Evolutionary conservation across 2,797 vertebrate species (phyloP).

Genomic region (Coluber constrictor): DNA sequence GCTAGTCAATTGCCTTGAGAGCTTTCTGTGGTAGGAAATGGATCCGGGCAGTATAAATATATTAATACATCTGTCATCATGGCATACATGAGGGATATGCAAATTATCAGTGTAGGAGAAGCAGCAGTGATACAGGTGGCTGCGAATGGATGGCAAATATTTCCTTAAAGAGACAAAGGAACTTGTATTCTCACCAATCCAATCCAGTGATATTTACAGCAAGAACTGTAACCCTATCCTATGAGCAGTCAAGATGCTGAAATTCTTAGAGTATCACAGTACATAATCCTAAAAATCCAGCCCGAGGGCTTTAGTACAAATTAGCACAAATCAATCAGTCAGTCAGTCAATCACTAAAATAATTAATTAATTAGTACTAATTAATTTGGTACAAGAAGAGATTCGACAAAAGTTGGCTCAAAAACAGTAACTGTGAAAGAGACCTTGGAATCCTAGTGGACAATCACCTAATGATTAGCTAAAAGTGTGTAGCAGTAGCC

Average conservation of each 20-base stretch:
- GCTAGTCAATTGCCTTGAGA: background rate
- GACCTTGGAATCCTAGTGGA: no score
- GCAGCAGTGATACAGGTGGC: background rate
- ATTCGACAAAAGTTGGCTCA: no score
- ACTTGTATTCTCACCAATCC: background rate
- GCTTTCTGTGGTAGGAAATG: fast-evolving
- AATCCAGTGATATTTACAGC: background rate
- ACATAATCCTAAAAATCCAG: background rate
- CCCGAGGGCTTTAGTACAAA: background rate
- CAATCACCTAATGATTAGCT: no score
- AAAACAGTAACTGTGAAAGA: no score
- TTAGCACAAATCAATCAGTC: no score
- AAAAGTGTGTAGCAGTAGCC: no score
- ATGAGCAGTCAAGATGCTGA: background rate
- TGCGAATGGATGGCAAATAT: background rate
- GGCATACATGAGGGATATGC: background rate
- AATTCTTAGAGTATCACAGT: background rate
- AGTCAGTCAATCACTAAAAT: no score
- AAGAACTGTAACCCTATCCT: background rate
- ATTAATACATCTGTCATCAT: background rate
- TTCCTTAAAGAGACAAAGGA: background rate
- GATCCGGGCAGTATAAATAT: background rate
- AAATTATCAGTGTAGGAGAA: background rate
- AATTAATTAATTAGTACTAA: no score
- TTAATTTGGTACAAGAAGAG: no score